phyloP scores from a whole-genome alignment of 1,140 invertebrate species.

The Dendrolimus punctatus region DNA sequence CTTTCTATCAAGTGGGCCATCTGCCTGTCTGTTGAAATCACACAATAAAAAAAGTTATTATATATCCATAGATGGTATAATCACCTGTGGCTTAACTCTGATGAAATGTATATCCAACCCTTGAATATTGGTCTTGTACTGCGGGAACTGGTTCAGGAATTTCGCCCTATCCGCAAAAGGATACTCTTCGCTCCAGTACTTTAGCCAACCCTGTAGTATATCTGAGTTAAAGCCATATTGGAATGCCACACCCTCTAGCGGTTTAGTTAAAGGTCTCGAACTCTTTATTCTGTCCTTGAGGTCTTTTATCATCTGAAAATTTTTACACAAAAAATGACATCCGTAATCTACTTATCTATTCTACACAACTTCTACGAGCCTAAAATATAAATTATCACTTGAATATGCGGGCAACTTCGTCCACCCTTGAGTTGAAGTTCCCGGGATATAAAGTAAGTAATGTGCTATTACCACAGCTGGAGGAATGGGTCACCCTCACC shows the following conservation, averaged over 20 bases:
- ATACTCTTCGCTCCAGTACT: conserved; percentile 52
- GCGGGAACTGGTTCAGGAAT: conserved; percentile 77
- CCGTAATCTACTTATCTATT: background rate
- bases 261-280: conserved; percentile 65
- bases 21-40: too few species aligned
- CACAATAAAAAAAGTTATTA: too few species aligned
- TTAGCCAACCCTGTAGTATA: conserved; percentile 73
- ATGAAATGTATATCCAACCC: conserved; percentile 67
- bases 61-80: too few species aligned
- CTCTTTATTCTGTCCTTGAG: conserved; percentile 73
- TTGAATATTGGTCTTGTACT: conserved; percentile 78
- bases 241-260: conserved; percentile 78
- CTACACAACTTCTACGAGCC: background rate
- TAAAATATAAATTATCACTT: too few species aligned
- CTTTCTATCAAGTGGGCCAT: too few species aligned
- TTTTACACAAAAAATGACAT: background rate
- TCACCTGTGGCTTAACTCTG: conserved; percentile 13
- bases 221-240: conserved; percentile 82
- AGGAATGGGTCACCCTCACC: too few species aligned
- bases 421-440: too few species aligned
- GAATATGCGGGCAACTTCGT: too few species aligned
- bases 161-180: conserved; percentile 76
- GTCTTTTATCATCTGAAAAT: conserved; percentile 73
- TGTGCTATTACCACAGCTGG: too few species aligned
- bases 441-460: too few species aligned